A percentile compares a stretch with the other conserved stretches of the same genome.
Evolutionary conservation across 1,140 invertebrate species (phyloP).

Genomic region (Pseudomyrmex dendroicus): DNA sequence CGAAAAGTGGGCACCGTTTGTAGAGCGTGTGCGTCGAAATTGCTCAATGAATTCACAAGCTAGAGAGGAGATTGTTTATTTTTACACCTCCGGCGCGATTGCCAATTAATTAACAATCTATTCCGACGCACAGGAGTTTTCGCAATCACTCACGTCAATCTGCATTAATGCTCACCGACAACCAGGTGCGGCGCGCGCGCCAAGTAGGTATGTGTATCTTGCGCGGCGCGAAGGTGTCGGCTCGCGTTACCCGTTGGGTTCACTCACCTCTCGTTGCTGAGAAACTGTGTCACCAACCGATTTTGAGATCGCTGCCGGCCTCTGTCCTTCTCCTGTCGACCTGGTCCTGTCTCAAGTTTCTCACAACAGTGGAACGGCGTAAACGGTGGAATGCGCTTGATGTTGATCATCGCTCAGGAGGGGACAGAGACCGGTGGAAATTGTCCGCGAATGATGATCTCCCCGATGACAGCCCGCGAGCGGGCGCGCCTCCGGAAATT

Average conservation of each 20-base stretch:
- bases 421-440: not conserved
- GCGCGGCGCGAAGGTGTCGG: slow-evolving; percentile 36
- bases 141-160: not conserved
- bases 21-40: slow-evolving; percentile 3
- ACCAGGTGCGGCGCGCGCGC: not conserved
- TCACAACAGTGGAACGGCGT: slow-evolving; percentile 21
- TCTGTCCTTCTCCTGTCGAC: slow-evolving; percentile 10
- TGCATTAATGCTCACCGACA: no score
- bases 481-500: slow-evolving; percentile 4
- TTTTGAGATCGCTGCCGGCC: slow-evolving; percentile 68
- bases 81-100: no score
- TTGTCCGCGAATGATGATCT: not conserved
- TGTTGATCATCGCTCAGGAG: not conserved
- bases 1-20: not conserved
- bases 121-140: not conserved
- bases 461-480: slow-evolving; percentile 5
- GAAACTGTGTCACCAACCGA: slow-evolving; percentile 77
- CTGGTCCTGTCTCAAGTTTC: not conserved
- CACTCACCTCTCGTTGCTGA: slow-evolving; percentile 74
- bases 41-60: slow-evolving; percentile 7
- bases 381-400: not conserved
- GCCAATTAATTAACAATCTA: not conserved
- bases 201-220: not conserved
- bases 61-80: not conserved
- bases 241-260: slow-evolving; percentile 63